Evolutionary conservation across 2,888 invertebrate species (phyloP).

Genomic region (Axea sp.): DNA sequence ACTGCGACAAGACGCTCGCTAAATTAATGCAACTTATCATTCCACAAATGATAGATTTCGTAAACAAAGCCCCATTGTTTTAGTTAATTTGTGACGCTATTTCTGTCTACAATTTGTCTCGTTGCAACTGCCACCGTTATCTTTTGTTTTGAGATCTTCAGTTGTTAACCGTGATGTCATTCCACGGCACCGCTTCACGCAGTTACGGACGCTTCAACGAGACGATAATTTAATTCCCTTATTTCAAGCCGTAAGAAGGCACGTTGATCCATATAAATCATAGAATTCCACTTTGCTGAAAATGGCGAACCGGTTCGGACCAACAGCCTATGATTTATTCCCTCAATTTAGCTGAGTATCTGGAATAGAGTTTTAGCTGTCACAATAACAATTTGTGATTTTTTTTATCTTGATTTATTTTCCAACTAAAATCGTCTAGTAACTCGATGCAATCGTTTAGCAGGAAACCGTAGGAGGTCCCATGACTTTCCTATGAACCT

Average conservation of each 20-base stretch:
- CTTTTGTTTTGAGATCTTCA: too few relatives aligned
- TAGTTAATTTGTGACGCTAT: constrained; percentile 7
- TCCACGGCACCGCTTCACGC: too few relatives aligned
- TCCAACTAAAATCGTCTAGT: constrained; percentile 29
- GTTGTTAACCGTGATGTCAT: too few relatives aligned
- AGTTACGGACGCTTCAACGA: too few relatives aligned
- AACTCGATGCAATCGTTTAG: constrained; percentile 53
- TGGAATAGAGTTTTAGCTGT: constrained; percentile 8
- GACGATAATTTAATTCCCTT: too few relatives aligned
- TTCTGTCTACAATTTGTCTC: constrained; percentile 14
- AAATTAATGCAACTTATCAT: constrained; percentile 21
- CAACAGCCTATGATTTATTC: constrained; percentile 23
- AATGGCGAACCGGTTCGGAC: constrained; percentile 31
- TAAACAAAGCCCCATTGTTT: constrained; percentile 33
- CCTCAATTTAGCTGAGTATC: constrained; percentile 1
- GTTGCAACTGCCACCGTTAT: constrained; percentile 1
- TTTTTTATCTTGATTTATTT: constrained; percentile 41
- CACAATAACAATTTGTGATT: constrained; percentile 33
- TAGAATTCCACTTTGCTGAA: too few relatives aligned
- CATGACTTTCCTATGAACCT: constrained; percentile 52
- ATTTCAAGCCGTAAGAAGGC: too few relatives aligned
- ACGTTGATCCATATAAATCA: too few relatives aligned
- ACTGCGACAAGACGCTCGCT: neutral
- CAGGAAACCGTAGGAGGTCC: constrained; percentile 60
- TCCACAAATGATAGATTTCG: constrained; percentile 14